Percentiles rank a stretch among this genome's conserved stretches.
These are phyloP conservation scores for Tetranychus urticae DNA, from an alignment of 1,140 invertebrate genomes.

Conservation along the genomic window DNA sequence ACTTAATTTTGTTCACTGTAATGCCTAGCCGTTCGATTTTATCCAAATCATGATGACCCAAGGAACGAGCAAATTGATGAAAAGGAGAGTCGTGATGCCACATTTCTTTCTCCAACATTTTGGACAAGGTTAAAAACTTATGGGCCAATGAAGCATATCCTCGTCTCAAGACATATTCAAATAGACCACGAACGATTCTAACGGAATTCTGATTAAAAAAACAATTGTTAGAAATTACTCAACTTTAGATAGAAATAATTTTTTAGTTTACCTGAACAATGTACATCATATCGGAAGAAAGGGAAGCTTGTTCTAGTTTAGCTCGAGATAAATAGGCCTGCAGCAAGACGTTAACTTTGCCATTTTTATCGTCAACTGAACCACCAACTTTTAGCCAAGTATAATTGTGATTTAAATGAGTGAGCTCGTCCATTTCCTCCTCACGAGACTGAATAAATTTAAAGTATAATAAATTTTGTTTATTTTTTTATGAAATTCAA, in stretches of 20 bases:
- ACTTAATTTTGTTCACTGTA: conserved; percentile 17
- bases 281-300: conserved; percentile 78
- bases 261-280: conserved; percentile 45
- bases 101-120: conserved; percentile 66
- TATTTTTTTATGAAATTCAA: neutral
- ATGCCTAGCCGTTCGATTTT: conserved; percentile 21
- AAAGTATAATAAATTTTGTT: neutral
- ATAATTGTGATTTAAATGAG: conserved; percentile 37
- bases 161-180: conserved; percentile 70
- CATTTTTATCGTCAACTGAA: conserved; percentile 59
- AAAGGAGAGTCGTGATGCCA: conserved; percentile 72
- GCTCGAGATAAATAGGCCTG: conserved; percentile 68
- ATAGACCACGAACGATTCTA: conserved; percentile 67
- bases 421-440: conserved; percentile 76
- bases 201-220: conserved; percentile 43
- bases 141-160: conserved; percentile 70
- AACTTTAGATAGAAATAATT: neutral
- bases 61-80: conserved; percentile 39
- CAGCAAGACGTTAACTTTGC: conserved; percentile 91
- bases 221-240: conserved; percentile 13
- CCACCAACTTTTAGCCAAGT: conserved; percentile 51
- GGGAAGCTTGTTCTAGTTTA: conserved; percentile 55
- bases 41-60: conserved; percentile 19
- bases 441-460: conserved; percentile 45
- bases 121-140: conserved; percentile 47